These are phyloP conservation scores for Chymomyza amoena DNA, from an alignment of 2,888 invertebrate species.

Conservation along the genomic window DNA sequence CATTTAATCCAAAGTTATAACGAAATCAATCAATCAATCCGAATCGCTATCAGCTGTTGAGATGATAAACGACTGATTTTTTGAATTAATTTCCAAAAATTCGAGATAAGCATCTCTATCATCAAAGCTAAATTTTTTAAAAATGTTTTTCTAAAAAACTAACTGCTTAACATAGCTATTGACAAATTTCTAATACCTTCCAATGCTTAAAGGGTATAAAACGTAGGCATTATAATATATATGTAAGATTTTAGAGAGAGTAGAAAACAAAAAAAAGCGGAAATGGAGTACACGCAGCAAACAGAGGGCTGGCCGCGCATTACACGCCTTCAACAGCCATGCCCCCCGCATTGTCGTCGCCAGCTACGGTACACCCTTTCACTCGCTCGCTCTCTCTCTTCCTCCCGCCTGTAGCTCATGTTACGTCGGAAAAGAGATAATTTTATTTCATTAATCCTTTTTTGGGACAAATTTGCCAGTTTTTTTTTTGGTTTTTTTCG, in stretches of 20 bases:
- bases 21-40: too few relatives aligned
- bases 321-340: constrained; percentile 24
- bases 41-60: too few relatives aligned
- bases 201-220: constrained; percentile 37
- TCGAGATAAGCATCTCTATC: too few relatives aligned
- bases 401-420: constrained; percentile 43
- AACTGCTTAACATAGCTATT: not conserved
- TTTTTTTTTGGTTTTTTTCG: constrained; percentile 21
- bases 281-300: constrained; percentile 10
- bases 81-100: too few relatives aligned
- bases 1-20: too few relatives aligned
- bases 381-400: too few relatives aligned
- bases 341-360: not conserved
- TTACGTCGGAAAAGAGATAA: constrained; percentile 73
- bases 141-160: too few relatives aligned
- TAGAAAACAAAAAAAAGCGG: constrained; percentile 46
- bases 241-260: not conserved
- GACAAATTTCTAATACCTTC: not conserved
- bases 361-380: not conserved
- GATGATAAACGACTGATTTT: too few relatives aligned
- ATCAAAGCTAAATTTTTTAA: too few relatives aligned
- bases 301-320: constrained; percentile 21
- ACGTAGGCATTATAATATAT: constrained; percentile 53
- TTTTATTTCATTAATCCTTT: constrained; percentile 77
- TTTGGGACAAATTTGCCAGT: constrained; percentile 72